These are phyloP conservation scores for Fabriciana adippe DNA, from an alignment of 2,888 invertebrate species.

Conservation along the genomic window DNA sequence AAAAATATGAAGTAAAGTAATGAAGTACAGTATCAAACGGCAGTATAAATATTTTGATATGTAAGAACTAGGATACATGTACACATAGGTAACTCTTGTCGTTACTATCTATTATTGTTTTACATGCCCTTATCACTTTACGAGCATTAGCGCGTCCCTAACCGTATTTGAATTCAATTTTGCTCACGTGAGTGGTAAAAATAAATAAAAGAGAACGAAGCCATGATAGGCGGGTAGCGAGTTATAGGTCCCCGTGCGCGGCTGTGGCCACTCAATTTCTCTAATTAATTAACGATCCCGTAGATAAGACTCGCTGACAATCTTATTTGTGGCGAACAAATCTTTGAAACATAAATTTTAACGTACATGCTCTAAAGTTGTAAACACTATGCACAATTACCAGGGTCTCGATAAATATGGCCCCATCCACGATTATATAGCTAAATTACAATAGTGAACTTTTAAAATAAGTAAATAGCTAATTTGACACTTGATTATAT, in stretches of 20 bases:
- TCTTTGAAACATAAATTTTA: conserved; percentile 80
- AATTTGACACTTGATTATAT: not conserved
- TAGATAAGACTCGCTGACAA: conserved; percentile 81
- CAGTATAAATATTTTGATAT: no score
- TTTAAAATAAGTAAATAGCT: not conserved
- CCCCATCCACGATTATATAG: conserved; percentile 40
- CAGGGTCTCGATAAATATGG: conserved; percentile 58
- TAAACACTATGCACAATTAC: conserved; percentile 73
- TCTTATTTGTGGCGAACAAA: conserved; percentile 82
- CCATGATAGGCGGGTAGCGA: conserved; percentile 80
- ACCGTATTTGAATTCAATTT: conserved; percentile 72
- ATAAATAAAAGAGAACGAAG: conserved; percentile 77
- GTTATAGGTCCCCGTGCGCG: conserved; percentile 79
- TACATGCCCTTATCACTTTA: conserved; percentile 25
- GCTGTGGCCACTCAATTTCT: conserved; percentile 80
- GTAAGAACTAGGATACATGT: no score
- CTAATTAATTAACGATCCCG: conserved; percentile 82
- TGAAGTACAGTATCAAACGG: no score
- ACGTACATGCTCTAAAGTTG: conserved; percentile 78
- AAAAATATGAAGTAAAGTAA: no score
- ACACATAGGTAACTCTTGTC: no score
- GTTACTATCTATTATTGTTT: conserved; percentile 10
- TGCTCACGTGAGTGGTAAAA: conserved; percentile 79
- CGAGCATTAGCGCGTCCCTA: conserved; percentile 34
- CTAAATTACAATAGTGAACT: conserved; percentile 39